Base-by-base conservation (phyloP, 2,113 vertebrate species). In the Arizona elegans region DNA sequence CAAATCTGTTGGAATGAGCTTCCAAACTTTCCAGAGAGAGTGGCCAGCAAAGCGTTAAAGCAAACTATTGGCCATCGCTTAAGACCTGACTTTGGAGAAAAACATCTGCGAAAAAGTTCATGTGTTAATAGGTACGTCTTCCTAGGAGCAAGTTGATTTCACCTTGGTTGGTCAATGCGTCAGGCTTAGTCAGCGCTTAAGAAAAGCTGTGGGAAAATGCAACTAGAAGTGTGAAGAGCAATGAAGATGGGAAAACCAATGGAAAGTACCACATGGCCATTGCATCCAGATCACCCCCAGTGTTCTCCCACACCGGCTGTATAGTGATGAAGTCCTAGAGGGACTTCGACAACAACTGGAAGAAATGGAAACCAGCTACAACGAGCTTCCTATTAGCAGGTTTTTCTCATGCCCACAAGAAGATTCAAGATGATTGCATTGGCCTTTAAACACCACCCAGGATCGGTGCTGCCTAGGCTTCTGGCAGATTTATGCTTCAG, bases 41-140 rank as follows among this genome's bases (percentile, higher is more conserved):
- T 9, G 17, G 33, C 75, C 94, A 96, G 89, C 93, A 97, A 55
- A 90, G 95, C 81, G n/a, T 24, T 96, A 95, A 94, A 97, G 97
- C 96, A 92, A 97, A 95, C 95, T 95, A 93, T 96, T 92, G 95
- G 92, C 95, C 95, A 93, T 90, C 95, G 92, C 94, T 95, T 95
- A 96, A 47, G 96, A 96, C 95, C 95, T 97, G 96, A 96, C 95
- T 94, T 96, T 96, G 95, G 94, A 86, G 29, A 2, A 9, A 33
- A 6, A 56, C 17, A 33, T 89, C 95, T 95, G 95, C 93, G 88
- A 93, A 95, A 94, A 92, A 93, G 92, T 95, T 96, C 95, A 62
- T 91, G 96, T 93, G 95, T 95, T 94, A 90, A 86, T 94, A 96
- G 88, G 94, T 95, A 95, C 95, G 94, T 96, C 95, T 97, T 95